Evolutionary conservation across 2,888 invertebrate species (phyloP).

Genomic region (Liodrosophila aerea): DNA sequence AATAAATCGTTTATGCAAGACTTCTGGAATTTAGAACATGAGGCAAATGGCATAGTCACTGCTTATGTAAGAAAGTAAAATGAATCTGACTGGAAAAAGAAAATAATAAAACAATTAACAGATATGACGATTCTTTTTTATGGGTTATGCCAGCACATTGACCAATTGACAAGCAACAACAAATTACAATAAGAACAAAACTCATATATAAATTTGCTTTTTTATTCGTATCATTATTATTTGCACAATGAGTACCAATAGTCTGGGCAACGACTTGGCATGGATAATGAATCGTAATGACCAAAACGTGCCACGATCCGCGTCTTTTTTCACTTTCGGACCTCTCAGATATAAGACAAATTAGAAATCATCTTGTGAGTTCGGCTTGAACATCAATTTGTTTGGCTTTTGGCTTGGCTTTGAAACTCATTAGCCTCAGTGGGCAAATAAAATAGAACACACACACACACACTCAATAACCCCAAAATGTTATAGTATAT

Average conservation of each 20-base stretch:
- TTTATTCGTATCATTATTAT: slow-evolving; percentile 14
- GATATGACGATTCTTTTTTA: slow-evolving; percentile 9
- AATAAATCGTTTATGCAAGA: slow-evolving; percentile 23
- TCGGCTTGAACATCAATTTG: slow-evolving; percentile 12
- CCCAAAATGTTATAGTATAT: slow-evolving; percentile 27
- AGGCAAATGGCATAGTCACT: slow-evolving; percentile 24
- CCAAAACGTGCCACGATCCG: slow-evolving; percentile 66
- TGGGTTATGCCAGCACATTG: slow-evolving; percentile 39
- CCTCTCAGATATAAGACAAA: slow-evolving; percentile 1
- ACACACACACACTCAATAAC: slow-evolving; percentile 4
- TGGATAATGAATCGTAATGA: slow-evolving; percentile 68
- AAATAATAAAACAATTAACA: slow-evolving; percentile 9
- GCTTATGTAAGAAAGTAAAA: slow-evolving; percentile 39
- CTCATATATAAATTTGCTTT: slow-evolving; percentile 34
- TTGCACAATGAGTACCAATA: slow-evolving; percentile 24
- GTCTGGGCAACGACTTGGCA: slow-evolving; percentile 38
- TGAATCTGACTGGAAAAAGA: slow-evolving; percentile 10
- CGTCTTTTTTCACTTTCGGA: slow-evolving; percentile 14
- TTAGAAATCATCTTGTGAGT: slow-evolving; percentile 34
- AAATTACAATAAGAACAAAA: slow-evolving; percentile 25
- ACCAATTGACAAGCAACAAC: slow-evolving; percentile 27
- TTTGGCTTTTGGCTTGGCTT: slow-evolving; percentile 17
- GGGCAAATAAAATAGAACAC: slow-evolving; percentile 49
- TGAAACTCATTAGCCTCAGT: slow-evolving; percentile 40
- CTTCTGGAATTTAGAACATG: slow-evolving; percentile 38